Evolutionary conservation across 2,888 invertebrate genomes (phyloP), one percentile per base, ranked within the genome.

Genomic region (Zeuzera pyrina): DNA sequence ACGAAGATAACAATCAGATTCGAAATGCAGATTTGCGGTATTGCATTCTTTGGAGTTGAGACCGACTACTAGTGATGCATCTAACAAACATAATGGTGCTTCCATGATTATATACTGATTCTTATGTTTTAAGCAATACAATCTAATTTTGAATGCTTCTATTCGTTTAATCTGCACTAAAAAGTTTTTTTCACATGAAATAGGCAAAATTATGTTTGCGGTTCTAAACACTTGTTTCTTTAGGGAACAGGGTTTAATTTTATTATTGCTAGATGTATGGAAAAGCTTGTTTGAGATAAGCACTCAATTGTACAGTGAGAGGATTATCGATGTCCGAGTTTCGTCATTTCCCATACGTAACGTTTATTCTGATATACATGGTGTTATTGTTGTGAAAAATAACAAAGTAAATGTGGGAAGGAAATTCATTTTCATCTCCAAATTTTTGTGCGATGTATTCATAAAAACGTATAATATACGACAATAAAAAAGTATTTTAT

Each of bases 1-100:
- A 46, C 40, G 30, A 35, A 64, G 78, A 81, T 81, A 74, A 70
- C 63, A 58, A 78, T 79, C 76, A 71, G 66, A 71, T 70, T 55
- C 58, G 52, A 57, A 68, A 67, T 68, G 66, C 63, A 68, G 69
- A 72, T 72, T 63, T 62, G 56, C 45, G 51, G 55, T 53, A 61
- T 61, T 56, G 57, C 56, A 58, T 56, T 61, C 57, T 52, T 49
- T 52, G 47, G 39, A 49, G 41, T 50, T 49, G 49, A 42, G 44
- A 35, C 35, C 35, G 25, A 12, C 25, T 11, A 25, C 25, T 25
- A 25, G 12, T 25, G 25, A 12, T 12, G 13, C 25, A 25, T 7
- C 22, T 22, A 10, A 10, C 11, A 22, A 22, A 11, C 22, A 11
- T n/a, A 22, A 22, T 22, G n/a, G 22, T 22, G 4, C 11, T 22